Evolutionary conservation across 2,113 vertebrate genomes (phyloP).

Genomic region (Amphilophus citrinellus): DNA sequence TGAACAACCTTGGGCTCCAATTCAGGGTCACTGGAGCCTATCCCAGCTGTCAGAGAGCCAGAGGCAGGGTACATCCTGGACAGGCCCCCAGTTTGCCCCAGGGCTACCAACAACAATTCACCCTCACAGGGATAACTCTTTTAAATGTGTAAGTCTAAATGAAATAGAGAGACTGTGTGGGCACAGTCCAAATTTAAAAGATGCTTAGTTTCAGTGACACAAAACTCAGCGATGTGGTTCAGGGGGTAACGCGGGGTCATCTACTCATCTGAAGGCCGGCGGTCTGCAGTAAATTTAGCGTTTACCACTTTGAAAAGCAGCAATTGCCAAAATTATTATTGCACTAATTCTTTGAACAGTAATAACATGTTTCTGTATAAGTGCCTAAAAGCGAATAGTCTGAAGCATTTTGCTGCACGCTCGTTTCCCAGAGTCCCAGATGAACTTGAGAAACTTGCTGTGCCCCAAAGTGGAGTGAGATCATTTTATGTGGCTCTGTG

Average conservation of each 20-base stretch:
- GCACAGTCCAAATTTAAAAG: background rate
- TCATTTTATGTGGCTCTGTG: conserved; percentile 3
- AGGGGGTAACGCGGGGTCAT: background rate
- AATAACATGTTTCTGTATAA: background rate
- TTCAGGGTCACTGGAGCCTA: no score
- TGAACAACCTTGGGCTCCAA: no score
- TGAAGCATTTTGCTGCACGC: background rate
- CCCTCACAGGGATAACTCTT: no score
- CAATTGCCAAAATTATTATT: background rate
- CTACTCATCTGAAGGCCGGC: background rate
- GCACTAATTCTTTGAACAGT: background rate
- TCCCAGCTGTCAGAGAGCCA: no score
- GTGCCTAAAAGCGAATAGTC: background rate
- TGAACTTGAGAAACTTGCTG: background rate
- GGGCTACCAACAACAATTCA: no score
- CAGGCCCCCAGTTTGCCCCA: no score
- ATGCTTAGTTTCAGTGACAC: background rate
- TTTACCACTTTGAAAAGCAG: background rate
- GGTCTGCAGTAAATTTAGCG: background rate
- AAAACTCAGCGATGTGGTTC: background rate
- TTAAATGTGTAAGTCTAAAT: no score
- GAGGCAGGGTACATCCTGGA: no score
- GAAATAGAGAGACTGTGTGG: no score
- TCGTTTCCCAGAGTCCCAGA: background rate
- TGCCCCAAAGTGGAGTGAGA: background rate